These are phyloP conservation scores for Clarias pachynema DNA, from an alignment of 2,797 vertebrate species.

Conservation along the genomic window DNA sequence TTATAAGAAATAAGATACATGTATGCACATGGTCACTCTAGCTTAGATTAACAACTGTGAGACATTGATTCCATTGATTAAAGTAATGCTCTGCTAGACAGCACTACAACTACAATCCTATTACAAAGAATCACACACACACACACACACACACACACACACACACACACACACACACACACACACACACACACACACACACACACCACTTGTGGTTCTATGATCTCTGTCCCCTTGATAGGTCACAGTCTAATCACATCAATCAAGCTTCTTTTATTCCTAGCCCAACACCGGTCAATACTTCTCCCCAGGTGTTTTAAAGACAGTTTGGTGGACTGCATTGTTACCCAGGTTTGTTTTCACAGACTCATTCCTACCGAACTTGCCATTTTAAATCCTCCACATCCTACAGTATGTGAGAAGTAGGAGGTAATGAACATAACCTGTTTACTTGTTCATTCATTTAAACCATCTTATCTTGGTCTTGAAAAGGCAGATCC, in stretches of 20 bases:
- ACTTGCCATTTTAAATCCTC: background rate
- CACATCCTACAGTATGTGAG: background rate
- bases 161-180: constrained; percentile 31
- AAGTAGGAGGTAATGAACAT: background rate
- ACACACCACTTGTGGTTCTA: background rate
- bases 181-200: constrained; percentile 29
- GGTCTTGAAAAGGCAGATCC: background rate
- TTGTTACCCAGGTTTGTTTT: background rate
- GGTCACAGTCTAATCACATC: constrained; percentile 45
- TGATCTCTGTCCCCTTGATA: constrained; percentile 25
- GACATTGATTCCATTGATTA: constrained; percentile 22
- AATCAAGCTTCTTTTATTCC: constrained; percentile 35
- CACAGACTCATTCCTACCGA: background rate
- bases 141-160: constrained; percentile 26
- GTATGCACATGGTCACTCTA: background rate
- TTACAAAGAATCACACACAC: background rate
- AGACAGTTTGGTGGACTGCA: background rate
- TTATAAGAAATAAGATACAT: background rate
- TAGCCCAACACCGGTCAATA: background rate
- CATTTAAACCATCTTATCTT: background rate
- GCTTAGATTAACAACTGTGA: constrained; percentile 29
- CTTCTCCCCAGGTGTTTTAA: constrained; percentile 9
- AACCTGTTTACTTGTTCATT: background rate
- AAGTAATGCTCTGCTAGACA: constrained; percentile 30
- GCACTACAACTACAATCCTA: background rate